These are phyloP conservation scores for Pseudomyrmex concolor DNA, from an alignment of 1,140 invertebrate species.

Conservation along the genomic window DNA sequence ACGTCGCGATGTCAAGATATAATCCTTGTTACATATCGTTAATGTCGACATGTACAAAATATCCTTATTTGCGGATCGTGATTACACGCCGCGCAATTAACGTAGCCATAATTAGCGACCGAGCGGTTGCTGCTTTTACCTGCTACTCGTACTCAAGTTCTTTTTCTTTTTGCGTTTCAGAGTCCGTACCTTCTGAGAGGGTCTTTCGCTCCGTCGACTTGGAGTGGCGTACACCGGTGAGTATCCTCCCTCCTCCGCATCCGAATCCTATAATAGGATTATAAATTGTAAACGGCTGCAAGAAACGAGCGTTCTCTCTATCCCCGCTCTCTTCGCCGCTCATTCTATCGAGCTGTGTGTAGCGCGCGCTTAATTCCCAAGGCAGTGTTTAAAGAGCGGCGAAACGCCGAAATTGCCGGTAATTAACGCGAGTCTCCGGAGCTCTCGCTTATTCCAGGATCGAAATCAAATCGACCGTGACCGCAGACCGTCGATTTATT, in stretches of 20 bases:
- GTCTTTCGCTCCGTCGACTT: constrained; percentile 36
- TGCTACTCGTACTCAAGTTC: constrained; percentile 37
- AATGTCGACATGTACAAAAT: neutral
- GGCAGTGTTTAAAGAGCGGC: constrained; percentile 66
- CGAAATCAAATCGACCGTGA: constrained; percentile 63
- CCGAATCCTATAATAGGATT: constrained; percentile 72
- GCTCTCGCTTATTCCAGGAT: constrained; percentile 45
- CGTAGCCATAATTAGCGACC: constrained; percentile 22
- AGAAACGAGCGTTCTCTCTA: constrained; percentile 66
- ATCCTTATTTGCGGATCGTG: neutral
- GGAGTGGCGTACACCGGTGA: constrained; percentile 62
- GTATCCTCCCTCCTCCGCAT: constrained; percentile 3
- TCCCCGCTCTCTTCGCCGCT: neutral
- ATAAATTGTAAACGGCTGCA: constrained; percentile 76
- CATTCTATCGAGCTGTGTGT: constrained; percentile 12
- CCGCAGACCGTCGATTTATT: constrained; percentile 48
- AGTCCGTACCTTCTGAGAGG: constrained; percentile 44
- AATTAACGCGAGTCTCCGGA: constrained; percentile 67
- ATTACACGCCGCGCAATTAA: constrained; percentile 38
- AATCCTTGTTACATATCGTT: too few relatives aligned
- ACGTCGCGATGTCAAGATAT: too few relatives aligned
- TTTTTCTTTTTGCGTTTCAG: constrained; percentile 62
- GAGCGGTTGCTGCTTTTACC: constrained; percentile 18
- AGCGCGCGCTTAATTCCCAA: constrained; percentile 64
- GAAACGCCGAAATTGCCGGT: constrained; percentile 70